Percentiles rank a stretch among this genome's conserved stretches.
These are phyloP conservation scores for Apis dorsata DNA, from an alignment of 1,140 invertebrate species.

Conservation along the genomic window DNA sequence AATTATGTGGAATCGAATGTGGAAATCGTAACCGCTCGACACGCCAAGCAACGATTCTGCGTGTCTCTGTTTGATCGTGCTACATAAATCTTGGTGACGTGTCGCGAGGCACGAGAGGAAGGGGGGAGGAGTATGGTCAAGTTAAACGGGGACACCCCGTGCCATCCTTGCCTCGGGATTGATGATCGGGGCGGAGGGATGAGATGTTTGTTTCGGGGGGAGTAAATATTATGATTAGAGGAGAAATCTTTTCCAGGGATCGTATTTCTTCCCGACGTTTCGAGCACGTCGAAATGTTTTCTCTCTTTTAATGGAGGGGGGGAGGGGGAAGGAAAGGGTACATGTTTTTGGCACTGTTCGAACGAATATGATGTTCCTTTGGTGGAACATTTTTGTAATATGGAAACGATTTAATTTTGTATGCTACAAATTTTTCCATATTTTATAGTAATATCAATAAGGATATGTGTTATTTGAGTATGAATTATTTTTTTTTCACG, in stretches of 20 bases:
- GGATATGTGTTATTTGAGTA: too few relatives aligned
- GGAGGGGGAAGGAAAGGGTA: too few relatives aligned
- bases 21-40: background rate
- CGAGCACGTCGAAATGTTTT: background rate
- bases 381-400: too few relatives aligned
- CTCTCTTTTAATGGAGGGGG: constrained; percentile 12
- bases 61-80: constrained; percentile 42
- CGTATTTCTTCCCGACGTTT: constrained; percentile 39
- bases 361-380: too few relatives aligned
- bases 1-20: constrained; percentile 13
- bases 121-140: background rate
- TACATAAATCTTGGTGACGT: constrained; percentile 36
- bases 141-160: constrained; percentile 12
- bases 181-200: background rate
- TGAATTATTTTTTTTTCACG: too few relatives aligned
- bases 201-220: constrained; percentile 23
- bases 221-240: constrained; percentile 43
- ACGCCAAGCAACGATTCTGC: constrained; percentile 43
- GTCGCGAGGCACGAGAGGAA: background rate
- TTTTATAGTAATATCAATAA: too few relatives aligned
- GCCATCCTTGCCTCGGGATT: background rate
- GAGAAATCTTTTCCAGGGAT: constrained; percentile 24
- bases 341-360: too few relatives aligned
- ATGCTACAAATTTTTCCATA: too few relatives aligned
- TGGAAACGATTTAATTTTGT: too few relatives aligned